Evolutionary conservation across 2,888 invertebrate species (phyloP), one percentile per base, ranked within the genome.

Genomic region (Galerucella nymphaeae): DNA sequence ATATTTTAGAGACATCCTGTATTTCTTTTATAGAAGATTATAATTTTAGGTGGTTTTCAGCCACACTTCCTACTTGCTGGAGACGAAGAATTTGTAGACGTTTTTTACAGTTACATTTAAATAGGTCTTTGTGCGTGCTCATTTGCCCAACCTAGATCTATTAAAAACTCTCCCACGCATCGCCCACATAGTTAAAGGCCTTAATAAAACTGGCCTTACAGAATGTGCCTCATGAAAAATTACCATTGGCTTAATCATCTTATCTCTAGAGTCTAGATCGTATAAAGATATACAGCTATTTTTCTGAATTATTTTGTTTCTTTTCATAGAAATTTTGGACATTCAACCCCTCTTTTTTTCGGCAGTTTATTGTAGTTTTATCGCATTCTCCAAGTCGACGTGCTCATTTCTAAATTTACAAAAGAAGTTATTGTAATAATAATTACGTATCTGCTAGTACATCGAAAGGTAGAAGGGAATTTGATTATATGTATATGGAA

Each of bases 71-170:
- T 57, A 13, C n/a, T 57, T 57, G 57, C n/a, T 57, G 30, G 18
- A 57, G 57, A 57, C 18, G 16, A 16, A 55, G 55, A 57, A 23
- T 57, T 57, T 57, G 23, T 57, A 57, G 23, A 57, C 57, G 20
- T 57, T 57, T 38, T 57, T 11, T 57, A 57, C 55, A 57, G 57
- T 57, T 57, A 57, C 23, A 57, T 57, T 11, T 66, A 66, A 71
- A 50, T 59, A 72, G 50, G 48, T 63, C 66, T 67, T 66, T 66
- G 65, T 65, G 65, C 72, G 72, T 68, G 72, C 68, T 68, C 68
- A 59, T 67, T 66, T 68, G 72, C 68, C 72, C 68, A 64, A 63
- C 72, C 72, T 72, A 68, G 72, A 72, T 72, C 72, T 64, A 68
- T 72, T 58, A 65, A 72, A 72, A 72, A 68, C 58, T 65, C 18